Percentiles rank a stretch among this genome's conserved stretches.
Evolutionary conservation across 2,113 vertebrate species (phyloP).

Genomic region (Ardeotis arabs): DNA sequence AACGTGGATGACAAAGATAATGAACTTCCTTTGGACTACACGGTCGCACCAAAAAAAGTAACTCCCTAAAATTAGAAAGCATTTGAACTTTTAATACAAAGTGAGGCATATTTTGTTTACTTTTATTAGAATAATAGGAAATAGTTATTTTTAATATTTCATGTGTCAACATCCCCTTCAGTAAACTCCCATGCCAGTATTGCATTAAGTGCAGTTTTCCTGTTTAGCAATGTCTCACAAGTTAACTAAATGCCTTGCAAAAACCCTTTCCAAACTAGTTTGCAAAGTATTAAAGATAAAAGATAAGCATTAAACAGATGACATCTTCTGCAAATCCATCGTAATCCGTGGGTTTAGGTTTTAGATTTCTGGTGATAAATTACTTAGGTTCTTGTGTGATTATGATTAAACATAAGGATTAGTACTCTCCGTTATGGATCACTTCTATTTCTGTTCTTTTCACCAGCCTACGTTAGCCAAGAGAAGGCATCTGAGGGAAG

Average conservation of each 20-base stretch:
- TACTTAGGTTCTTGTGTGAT: not conserved
- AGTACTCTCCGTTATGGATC: not conserved
- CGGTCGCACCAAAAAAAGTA: not conserved
- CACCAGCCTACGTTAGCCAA: not conserved
- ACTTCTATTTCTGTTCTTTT: not conserved
- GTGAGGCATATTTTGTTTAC: not conserved
- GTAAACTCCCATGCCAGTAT: constrained; percentile 32
- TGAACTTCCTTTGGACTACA: not conserved
- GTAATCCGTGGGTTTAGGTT: not conserved
- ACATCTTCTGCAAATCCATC: constrained; percentile 15
- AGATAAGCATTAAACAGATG: constrained; percentile 22
- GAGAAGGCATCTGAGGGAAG: not conserved
- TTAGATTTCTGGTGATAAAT: constrained; percentile 10
- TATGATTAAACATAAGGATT: not conserved
- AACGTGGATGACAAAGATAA: not conserved
- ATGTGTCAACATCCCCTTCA: constrained; percentile 48
- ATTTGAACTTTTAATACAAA: not conserved
- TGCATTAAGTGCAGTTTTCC: constrained; percentile 60
- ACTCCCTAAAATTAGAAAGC: constrained; percentile 15
- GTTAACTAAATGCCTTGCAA: constrained; percentile 47
- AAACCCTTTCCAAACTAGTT: constrained; percentile 60
- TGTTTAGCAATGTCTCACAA: constrained; percentile 67
- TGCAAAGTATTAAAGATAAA: constrained; percentile 17
- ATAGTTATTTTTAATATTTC: constrained; percentile 46
- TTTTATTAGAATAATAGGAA: constrained; percentile 42